A percentile compares a stretch with the other conserved stretches of the same genome.
These are phyloP conservation scores for Lasioglossum figueresi DNA, from an alignment of 2,888 invertebrate species.

Conservation along the genomic window DNA sequence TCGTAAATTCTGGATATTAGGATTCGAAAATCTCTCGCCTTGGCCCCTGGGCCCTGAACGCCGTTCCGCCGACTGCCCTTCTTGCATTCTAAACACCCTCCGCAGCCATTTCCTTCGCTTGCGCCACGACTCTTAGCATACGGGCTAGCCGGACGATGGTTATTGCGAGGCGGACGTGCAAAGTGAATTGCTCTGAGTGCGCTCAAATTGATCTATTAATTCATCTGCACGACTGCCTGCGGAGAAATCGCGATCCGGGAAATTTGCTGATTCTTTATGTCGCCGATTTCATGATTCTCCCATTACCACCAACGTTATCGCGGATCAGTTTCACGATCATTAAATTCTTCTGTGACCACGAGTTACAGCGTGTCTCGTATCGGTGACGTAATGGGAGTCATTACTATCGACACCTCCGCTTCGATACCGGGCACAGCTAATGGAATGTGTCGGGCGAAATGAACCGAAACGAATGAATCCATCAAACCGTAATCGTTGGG, in stretches of 20 bases:
- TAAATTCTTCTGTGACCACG: conserved; percentile 26
- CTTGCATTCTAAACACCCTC: conserved; percentile 16
- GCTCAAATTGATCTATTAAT: not conserved
- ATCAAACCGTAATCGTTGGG: not conserved
- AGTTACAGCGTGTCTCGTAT: conserved; percentile 5
- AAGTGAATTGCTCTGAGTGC: not conserved
- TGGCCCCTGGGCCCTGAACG: not conserved
- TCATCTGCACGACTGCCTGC: not conserved
- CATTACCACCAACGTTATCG: too few relatives aligned
- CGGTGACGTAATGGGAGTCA: conserved; percentile 3
- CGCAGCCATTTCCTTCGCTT: not conserved
- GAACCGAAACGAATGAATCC: conserved; percentile 17
- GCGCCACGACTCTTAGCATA: not conserved
- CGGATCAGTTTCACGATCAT: conserved; percentile 2
- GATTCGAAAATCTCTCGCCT: conserved; percentile 29
- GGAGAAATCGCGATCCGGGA: not conserved
- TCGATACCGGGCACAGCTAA: conserved; percentile 24
- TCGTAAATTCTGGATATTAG: conserved; percentile 62
- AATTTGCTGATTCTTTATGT: not conserved
- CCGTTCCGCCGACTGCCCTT: conserved; percentile 3
- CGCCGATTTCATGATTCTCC: not conserved
- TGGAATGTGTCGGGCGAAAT: conserved; percentile 24
- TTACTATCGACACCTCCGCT: conserved; percentile 14
- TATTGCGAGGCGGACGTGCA: not conserved
- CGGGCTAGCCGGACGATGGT: not conserved